phyloP scores from a whole-genome alignment of 2,797 vertebrate species.

The Cuniculus paca region DNA sequence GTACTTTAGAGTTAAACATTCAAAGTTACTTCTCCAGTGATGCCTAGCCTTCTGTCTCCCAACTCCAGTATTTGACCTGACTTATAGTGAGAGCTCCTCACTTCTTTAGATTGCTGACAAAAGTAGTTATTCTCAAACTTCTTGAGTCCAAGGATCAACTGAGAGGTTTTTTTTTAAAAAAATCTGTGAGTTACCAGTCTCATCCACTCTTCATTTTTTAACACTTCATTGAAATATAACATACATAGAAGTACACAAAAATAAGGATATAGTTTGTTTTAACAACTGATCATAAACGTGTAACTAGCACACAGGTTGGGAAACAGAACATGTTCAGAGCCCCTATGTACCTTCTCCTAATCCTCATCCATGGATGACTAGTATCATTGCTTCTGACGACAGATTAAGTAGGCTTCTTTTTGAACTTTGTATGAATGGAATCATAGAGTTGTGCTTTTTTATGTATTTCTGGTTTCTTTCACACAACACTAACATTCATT shows the following conservation, averaged over 20 bases:
- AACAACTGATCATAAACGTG: neutral
- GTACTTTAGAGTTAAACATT: conserved; percentile 10
- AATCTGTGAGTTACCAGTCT: neutral
- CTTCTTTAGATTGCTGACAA: neutral
- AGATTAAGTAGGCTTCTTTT: neutral
- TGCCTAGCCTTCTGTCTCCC: neutral
- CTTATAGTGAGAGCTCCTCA: neutral
- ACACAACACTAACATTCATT: neutral
- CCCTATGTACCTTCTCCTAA: neutral
- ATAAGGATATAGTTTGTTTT: neutral
- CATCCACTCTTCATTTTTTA: conserved; percentile 11
- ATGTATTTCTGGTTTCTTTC: neutral
- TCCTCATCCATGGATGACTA: neutral
- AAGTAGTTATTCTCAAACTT: neutral
- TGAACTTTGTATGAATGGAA: neutral
- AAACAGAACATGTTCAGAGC: neutral
- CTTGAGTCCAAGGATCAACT: neutral
- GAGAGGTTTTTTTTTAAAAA: neutral
- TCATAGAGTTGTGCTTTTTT: neutral
- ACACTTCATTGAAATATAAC: neutral
- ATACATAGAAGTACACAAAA: neutral
- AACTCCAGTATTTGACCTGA: neutral
- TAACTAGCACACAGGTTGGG: neutral
- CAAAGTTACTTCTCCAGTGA: neutral
- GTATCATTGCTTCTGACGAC: neutral